phyloP scores from a whole-genome alignment of 2,797 vertebrate genomes.

The Hozukius guyotensis region DNA sequence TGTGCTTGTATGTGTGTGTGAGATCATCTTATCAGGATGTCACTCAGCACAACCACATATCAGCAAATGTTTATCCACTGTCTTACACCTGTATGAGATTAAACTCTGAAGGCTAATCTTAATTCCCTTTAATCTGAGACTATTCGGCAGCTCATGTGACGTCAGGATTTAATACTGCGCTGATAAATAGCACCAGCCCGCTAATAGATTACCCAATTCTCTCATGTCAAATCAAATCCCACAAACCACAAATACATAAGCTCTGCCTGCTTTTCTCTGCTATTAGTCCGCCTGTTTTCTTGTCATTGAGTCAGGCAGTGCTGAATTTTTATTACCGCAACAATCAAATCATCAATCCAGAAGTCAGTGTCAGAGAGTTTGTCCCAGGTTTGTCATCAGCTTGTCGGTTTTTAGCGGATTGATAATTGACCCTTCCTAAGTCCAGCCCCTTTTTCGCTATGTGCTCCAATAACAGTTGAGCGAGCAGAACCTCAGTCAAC shows the following conservation, averaged over 20 bases:
- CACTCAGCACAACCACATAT: constrained; percentile 29
- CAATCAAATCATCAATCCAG: not conserved
- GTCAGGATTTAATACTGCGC: constrained; percentile 57
- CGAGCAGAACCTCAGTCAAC: not conserved
- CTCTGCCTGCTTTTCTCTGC: constrained; percentile 15
- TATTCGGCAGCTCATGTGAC: constrained; percentile 55
- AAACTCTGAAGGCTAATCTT: constrained; percentile 61
- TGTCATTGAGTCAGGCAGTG: constrained; percentile 3
- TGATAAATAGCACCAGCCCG: constrained; percentile 51
- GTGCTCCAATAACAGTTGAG: too few relatives aligned
- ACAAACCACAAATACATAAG: constrained; percentile 34
- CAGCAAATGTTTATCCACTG: constrained; percentile 54
- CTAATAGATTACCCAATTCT: constrained; percentile 64
- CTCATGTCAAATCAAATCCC: constrained; percentile 60
- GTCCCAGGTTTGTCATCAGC: not conserved
- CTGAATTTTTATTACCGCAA: constrained; percentile 2
- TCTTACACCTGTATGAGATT: constrained; percentile 70
- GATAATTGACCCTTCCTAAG: not conserved
- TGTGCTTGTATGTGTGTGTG: not conserved
- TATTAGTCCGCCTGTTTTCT: constrained; percentile 19
- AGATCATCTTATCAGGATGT: constrained; percentile 40
- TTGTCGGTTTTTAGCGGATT: not conserved
- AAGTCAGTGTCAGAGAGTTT: not conserved
- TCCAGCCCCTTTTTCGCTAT: not conserved
- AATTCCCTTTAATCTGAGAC: constrained; percentile 70